These are phyloP conservation scores for Actias luna DNA, from an alignment of 2,888 invertebrate genomes.

Conservation along the genomic window DNA sequence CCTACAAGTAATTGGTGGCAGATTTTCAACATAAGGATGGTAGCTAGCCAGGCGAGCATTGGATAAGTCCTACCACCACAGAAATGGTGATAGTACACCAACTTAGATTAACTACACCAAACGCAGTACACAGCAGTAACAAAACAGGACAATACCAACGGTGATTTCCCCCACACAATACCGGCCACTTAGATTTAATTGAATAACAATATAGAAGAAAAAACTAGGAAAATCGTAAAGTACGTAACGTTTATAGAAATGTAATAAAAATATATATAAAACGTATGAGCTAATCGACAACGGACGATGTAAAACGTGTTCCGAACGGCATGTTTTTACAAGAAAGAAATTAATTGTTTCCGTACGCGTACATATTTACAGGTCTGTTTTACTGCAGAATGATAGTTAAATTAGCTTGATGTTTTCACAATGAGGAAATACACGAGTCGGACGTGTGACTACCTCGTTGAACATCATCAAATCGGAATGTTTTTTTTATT, in stretches of 20 bases:
- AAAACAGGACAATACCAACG: not conserved
- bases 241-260: not conserved
- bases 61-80: too few species aligned
- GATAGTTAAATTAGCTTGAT: conserved; percentile 13
- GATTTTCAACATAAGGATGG: too few species aligned
- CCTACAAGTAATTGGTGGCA: too few species aligned
- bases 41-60: too few species aligned
- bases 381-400: conserved; percentile 14
- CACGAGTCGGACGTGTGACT: not conserved
- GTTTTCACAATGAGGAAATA: not conserved
- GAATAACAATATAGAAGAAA: not conserved
- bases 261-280: not conserved
- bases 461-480: not conserved
- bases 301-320: conserved; percentile 4
- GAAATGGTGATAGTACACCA: too few species aligned
- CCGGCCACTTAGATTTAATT: not conserved
- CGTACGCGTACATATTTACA: not conserved
- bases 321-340: conserved; percentile 15
- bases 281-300: not conserved
- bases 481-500: too few species aligned
- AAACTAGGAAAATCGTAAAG: not conserved
- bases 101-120: too few species aligned
- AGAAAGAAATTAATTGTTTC: conserved; percentile 16
- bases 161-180: not conserved
- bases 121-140: too few species aligned